Evolutionary conservation across 2,113 vertebrate genomes (phyloP), one percentile per base, ranked within the genome.

Genomic region (Nestor notabilis): DNA sequence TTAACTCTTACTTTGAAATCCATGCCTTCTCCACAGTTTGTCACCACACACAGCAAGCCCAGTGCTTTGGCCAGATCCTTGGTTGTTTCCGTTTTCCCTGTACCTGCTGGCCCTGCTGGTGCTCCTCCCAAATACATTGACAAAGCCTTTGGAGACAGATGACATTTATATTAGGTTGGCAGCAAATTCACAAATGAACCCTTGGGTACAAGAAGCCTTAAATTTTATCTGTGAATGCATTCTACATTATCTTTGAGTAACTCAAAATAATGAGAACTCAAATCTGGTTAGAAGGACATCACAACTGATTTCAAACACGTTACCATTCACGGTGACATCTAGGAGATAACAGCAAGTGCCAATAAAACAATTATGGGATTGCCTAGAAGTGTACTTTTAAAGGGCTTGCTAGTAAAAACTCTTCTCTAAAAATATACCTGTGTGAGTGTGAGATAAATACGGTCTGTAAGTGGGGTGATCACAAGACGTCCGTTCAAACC

Each of bases 21-120:
- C 99, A 99, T 99, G 97, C 99, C 99, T 97, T 99, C 99, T 10
- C 99, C 99, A 3, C 99, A 99, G 98, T 99, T 99, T 80, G 99
- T 99, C 28, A 99, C 99, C 9, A 99, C 98, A 35, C 99, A 99
- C 33, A 99, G 98, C 84, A 99, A 96, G 55, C 99, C 99, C 90
- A 99, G 93, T 49, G 99, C 99, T 97, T 99, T 99, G 81, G 99
- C 99, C 64, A 99, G 98, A 96, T 99, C 99, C 97, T 99, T 99
- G 69, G 98, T 99, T 77, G 99, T 99, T 97, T 99, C 99, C 0
- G 99, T 99, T 95, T 99, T 99, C 55, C 99, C 99, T 7, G 99
- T 99, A 13, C 99, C 99, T n/a, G 99, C 99, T 10, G 99, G 99
- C 55, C 99, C 99, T 17, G 99, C 99, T 27, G 98, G 99, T 44